phyloP scores from a whole-genome alignment of 2,113 vertebrate genomes.

The Tragulus kanchil region DNA sequence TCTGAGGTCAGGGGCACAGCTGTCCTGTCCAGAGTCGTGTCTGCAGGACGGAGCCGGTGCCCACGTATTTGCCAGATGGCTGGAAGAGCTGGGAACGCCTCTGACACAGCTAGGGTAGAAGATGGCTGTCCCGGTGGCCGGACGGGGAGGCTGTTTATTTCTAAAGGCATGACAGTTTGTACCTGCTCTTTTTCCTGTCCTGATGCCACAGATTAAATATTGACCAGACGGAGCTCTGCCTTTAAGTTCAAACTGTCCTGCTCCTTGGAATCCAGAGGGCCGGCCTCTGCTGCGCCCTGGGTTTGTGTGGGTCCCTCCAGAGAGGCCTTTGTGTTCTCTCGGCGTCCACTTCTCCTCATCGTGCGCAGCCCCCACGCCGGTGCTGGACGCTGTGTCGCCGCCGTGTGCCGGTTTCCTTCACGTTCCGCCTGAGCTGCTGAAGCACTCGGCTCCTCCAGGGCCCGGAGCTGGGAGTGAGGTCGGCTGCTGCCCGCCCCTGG shows the following conservation, averaged over 20 bases:
- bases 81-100: background rate
- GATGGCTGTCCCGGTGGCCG: background rate
- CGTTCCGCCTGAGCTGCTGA: too few species aligned
- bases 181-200: background rate
- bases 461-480: background rate
- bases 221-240: background rate
- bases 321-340: fast-evolving
- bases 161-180: background rate
- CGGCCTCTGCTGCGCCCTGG: background rate
- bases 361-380: background rate
- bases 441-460: background rate
- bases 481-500: fast-evolving
- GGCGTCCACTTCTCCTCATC: fast-evolving
- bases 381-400: fast-evolving
- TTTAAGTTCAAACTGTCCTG: background rate
- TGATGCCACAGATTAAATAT: background rate
- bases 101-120: background rate
- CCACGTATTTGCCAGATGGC: fast-evolving
- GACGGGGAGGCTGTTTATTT: fast-evolving
- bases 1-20: background rate
- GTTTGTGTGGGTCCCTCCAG: fast-evolving
- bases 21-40: fast-evolving
- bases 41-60: background rate
- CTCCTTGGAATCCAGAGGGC: background rate
- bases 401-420: background rate